A percentile compares a stretch with the other conserved stretches of the same genome.
Conservation (phyloP, 1,140 invertebrate species). For the Holcopasites calliopsidis region DNA sequence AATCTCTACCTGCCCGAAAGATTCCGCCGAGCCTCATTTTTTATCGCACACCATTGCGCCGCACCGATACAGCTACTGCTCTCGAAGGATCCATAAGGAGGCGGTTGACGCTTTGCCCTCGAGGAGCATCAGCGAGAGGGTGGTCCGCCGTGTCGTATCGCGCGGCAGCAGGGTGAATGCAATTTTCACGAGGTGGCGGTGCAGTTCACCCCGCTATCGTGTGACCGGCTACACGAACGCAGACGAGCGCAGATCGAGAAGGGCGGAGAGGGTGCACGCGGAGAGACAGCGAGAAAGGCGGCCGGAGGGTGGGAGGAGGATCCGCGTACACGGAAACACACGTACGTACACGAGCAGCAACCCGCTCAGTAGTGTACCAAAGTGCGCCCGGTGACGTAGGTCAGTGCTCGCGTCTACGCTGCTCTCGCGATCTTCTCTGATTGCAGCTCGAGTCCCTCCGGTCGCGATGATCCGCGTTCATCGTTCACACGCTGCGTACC, state of each 20-base stretch:
- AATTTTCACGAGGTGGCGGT: slow-evolving; percentile 73
- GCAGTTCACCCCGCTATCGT: slow-evolving; percentile 63
- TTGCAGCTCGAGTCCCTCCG: background rate
- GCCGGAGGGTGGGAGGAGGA: background rate
- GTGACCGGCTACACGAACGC: slow-evolving; percentile 51
- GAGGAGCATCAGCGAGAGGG: background rate
- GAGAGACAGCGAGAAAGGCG: background rate
- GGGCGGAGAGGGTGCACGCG: slow-evolving; percentile 5
- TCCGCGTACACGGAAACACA: slow-evolving; percentile 23
- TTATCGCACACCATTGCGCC: too few species aligned
- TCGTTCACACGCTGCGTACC: too few species aligned
- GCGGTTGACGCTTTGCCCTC: background rate
- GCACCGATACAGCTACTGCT: too few species aligned
- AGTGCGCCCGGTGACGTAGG: slow-evolving; percentile 68
- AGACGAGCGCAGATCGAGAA: background rate
- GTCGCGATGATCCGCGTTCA: slow-evolving; percentile 10
- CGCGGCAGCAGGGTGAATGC: slow-evolving; percentile 50
- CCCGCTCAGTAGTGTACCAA: slow-evolving; percentile 53
- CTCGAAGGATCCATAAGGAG: background rate
- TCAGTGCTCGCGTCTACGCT: slow-evolving; percentile 65
- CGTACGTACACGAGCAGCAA: slow-evolving; percentile 40
- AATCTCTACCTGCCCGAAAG: too few species aligned
- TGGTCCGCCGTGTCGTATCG: background rate
- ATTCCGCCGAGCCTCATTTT: too few species aligned
- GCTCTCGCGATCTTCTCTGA: slow-evolving; percentile 36